Evolutionary conservation across 2,888 invertebrate genomes (phyloP).

Genomic region (Helobdella robusta): DNA sequence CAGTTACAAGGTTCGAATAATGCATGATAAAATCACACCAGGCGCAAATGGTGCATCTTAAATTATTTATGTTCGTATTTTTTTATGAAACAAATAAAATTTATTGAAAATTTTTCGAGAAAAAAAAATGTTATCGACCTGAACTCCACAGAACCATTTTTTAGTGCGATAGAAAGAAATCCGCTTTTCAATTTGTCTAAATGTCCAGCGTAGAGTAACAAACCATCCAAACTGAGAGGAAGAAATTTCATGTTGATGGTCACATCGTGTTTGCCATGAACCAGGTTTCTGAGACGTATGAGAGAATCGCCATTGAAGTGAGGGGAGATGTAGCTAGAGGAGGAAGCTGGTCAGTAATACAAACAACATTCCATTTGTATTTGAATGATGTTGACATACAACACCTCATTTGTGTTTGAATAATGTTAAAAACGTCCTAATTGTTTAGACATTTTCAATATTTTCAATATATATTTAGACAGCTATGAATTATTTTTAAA

Average conservation of each 20-base stretch:
- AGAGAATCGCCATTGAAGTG: conserved; percentile 25
- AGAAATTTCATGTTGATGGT: conserved; percentile 25
- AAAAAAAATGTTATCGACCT: conserved; percentile 10
- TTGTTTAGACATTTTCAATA: no score
- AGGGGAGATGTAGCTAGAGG: background rate
- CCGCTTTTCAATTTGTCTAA: conserved; percentile 5
- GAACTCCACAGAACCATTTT: conserved; percentile 26
- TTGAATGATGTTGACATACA: no score
- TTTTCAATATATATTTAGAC: background rate
- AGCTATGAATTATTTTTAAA: background rate
- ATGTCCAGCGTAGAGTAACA: conserved; percentile 25
- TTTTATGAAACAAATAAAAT: no score
- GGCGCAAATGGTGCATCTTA: background rate
- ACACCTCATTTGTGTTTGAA: no score
- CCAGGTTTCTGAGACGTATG: conserved; percentile 17
- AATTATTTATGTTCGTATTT: background rate
- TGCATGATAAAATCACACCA: no score
- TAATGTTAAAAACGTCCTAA: no score
- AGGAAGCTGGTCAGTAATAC: no score
- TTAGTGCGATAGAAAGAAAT: conserved; percentile 17
- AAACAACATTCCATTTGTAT: no score
- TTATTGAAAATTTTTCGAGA: background rate
- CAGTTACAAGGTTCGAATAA: no score
- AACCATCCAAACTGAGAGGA: conserved; percentile 19
- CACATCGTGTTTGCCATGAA: conserved; percentile 14